A percentile compares a stretch with the other conserved stretches of the same genome.
Evolutionary conservation across 2,797 vertebrate genomes (phyloP).

Genomic region (Phoebastria nigripes): DNA sequence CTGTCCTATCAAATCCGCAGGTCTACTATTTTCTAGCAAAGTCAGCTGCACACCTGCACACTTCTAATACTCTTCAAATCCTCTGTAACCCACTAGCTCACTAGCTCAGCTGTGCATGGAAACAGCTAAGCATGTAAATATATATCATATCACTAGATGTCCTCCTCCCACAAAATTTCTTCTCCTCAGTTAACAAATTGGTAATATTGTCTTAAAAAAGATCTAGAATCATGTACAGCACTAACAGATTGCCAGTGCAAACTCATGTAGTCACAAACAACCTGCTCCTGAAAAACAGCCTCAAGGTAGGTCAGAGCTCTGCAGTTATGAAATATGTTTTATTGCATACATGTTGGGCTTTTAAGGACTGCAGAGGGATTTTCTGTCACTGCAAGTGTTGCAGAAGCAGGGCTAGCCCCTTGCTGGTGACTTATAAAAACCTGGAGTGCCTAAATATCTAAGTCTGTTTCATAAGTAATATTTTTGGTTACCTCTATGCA

Average conservation of each 20-base stretch:
- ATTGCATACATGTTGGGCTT: fast-evolving
- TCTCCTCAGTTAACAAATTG: not conserved
- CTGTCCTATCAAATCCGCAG: not conserved
- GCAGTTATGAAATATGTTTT: not conserved
- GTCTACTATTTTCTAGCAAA: not conserved
- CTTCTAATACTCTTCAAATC: not conserved
- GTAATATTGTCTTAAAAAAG: not conserved
- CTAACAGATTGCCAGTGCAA: not conserved
- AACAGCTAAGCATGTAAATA: slow-evolving; percentile 13
- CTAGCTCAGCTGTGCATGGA: not conserved
- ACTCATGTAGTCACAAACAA: not conserved
- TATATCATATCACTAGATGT: slow-evolving; percentile 58
- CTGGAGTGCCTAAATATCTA: fast-evolving
- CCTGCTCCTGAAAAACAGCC: not conserved
- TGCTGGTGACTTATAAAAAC: not conserved
- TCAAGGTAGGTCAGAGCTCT: not conserved
- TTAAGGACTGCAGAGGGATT: not conserved
- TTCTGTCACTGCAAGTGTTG: not conserved
- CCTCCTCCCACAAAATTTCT: slow-evolving; percentile 51
- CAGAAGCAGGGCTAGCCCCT: not conserved
- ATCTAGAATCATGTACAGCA: not conserved
- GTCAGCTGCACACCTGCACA: not conserved
- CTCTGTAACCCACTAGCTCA: not conserved
- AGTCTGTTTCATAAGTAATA: not conserved
- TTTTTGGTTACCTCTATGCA: not conserved